Percentiles rank a stretch among this genome's conserved stretches.
Conservation (phyloP, 1,140 invertebrate species). For the Coenobita brevimanus region DNA sequence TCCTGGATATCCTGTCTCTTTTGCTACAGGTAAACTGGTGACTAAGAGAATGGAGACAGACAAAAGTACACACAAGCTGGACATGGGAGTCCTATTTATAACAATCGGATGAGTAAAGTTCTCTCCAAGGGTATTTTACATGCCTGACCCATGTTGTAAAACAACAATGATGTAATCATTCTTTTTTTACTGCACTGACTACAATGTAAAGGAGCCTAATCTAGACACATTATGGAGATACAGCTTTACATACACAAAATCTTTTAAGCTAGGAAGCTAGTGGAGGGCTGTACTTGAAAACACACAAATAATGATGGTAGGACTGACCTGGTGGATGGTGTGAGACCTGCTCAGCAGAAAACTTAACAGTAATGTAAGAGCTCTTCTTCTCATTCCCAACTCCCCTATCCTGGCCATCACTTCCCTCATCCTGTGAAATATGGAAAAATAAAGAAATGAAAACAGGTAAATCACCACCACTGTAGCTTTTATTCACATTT, state of each 20-base stretch:
- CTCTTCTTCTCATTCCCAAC: slow-evolving; percentile 9
- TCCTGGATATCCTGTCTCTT: too few species aligned
- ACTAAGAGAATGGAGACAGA: neutral
- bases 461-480: neutral
- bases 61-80: neutral
- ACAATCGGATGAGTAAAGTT: neutral
- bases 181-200: too few species aligned
- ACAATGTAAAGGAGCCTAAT: too few species aligned
- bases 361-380: slow-evolving; percentile 53
- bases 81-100: neutral
- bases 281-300: neutral
- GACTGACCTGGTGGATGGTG: slow-evolving; percentile 77
- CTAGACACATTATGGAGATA: too few species aligned
- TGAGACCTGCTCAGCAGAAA: slow-evolving; percentile 77
- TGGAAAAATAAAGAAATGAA: neutral
- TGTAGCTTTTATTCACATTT: neutral
- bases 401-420: slow-evolving; percentile 25
- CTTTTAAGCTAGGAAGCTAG: neutral
- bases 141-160: too few species aligned
- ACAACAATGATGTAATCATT: too few species aligned
- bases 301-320: neutral
- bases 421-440: slow-evolving; percentile 37
- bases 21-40: too few species aligned
- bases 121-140: too few species aligned
- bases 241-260: slow-evolving; percentile 14